These are phyloP conservation scores for Hypolimnas misippus DNA, from an alignment of 2,888 invertebrate species.

Conservation along the genomic window DNA sequence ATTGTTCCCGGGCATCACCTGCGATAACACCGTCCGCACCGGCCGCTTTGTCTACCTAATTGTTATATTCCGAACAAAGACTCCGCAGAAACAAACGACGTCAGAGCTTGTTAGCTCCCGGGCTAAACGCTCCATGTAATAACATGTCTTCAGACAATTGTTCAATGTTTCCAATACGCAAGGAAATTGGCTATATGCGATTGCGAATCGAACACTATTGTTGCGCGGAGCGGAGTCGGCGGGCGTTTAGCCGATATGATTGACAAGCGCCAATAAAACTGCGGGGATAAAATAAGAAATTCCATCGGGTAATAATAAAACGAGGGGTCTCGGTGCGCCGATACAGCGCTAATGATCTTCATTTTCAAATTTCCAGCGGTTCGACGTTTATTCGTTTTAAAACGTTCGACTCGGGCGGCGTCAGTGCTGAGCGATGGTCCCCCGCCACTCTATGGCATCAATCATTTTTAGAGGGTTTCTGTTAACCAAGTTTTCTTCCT, in stretches of 20 bases:
- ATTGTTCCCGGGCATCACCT: slow-evolving; percentile 65
- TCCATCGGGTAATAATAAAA: slow-evolving; percentile 69
- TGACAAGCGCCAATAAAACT: slow-evolving; percentile 61
- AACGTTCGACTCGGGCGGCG: slow-evolving; percentile 61
- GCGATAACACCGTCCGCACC: slow-evolving; percentile 64
- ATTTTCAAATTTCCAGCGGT: slow-evolving; percentile 74
- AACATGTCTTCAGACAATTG: slow-evolving; percentile 81
- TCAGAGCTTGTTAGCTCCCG: slow-evolving; percentile 66
- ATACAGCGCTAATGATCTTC: slow-evolving; percentile 80
- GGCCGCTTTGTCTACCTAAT: slow-evolving; percentile 74
- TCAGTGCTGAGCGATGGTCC: slow-evolving; percentile 63
- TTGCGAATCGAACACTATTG: slow-evolving; percentile 63
- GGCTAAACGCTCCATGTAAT: slow-evolving; percentile 76
- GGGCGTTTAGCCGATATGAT: slow-evolving; percentile 50
- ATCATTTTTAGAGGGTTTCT: slow-evolving; percentile 85
- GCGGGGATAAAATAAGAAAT: slow-evolving; percentile 54
- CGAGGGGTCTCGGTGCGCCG: slow-evolving; percentile 58
- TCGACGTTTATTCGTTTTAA: slow-evolving; percentile 83
- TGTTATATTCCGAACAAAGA: slow-evolving; percentile 79
- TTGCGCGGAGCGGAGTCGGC: slow-evolving; percentile 45
- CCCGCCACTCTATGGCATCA: slow-evolving; percentile 72
- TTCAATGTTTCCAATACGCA: slow-evolving; percentile 71
- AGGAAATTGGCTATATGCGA: slow-evolving; percentile 76
- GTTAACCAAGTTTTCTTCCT: slow-evolving; percentile 82
- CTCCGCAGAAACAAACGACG: slow-evolving; percentile 72